Evolutionary conservation across 1,140 invertebrate species (phyloP), one percentile per base, ranked within the genome.

Genomic region (Rhyzopertha dominica): DNA sequence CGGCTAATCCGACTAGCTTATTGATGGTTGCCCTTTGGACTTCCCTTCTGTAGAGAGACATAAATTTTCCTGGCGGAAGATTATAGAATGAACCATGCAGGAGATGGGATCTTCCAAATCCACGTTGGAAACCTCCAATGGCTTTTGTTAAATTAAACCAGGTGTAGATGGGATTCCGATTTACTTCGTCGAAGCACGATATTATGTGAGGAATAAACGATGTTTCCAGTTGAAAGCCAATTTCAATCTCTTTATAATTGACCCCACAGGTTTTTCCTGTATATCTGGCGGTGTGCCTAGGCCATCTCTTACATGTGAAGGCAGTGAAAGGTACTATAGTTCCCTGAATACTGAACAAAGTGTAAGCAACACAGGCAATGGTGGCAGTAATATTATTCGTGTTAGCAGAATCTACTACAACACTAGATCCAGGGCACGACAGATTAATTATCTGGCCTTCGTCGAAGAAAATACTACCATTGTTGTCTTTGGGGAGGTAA

Each of bases 301-400:
- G 59, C 54, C 59, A 58, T 18, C 54, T 51, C 10, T 59, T 66
- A 48, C 63, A 73, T 14, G 39, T 32, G 4, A 70, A 51, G 38
- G 66, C 51, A 45, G 61, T 60, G 45, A 68, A 63, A 5, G 45
- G 14, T 7, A 48, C 26, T 2, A 9, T 32, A 13, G 39, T 25
- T 1, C 26, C 41, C 9, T 44, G 30, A 17, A 46, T 17, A 3
- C 20, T 14, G 22, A 53, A 53, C 23, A 45, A n/a, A n/a, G 4
- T 39, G 14, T 32, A 38, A 5, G 42, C 42, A n/a, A 17, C 9
- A 32, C 47, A 54, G n/a, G 31, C 32, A 5, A 36, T 50, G 10
- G 51, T 8, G 14, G 36, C 29, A 3, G 40, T 28, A 17, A 24
- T 13, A 8, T 7, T 30, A 1, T 13, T 23, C 7, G 14, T 25